A percentile compares a stretch with the other conserved stretches of the same genome.
phyloP scores from a whole-genome alignment of 2,113 vertebrate genomes.

The Protomyctophum bolini region DNA sequence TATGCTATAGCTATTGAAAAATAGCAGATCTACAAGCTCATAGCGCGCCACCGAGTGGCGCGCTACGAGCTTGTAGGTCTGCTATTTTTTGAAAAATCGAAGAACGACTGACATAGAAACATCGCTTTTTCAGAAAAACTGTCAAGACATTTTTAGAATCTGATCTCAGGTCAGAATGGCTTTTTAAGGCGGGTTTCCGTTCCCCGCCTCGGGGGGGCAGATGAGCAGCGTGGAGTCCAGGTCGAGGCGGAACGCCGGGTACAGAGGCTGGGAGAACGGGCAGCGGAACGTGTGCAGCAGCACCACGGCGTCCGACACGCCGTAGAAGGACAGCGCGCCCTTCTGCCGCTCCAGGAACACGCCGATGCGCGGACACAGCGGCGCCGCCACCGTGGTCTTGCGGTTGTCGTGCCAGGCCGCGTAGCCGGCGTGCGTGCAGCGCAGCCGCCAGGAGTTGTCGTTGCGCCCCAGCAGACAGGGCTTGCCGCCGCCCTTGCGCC shows the following conservation, averaged over 20 bases:
- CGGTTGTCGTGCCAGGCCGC: conserved; percentile 77
- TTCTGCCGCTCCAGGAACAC: conserved; percentile 72
- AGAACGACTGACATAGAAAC: too few species aligned
- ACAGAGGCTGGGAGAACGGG: conserved; percentile 70
- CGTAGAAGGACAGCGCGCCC: conserved; percentile 73
- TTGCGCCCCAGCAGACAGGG: conserved; percentile 75
- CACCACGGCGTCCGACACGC: conserved; percentile 61
- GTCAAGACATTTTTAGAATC: too few species aligned
- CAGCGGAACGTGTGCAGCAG: conserved; percentile 74
- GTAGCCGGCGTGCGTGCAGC: conserved; percentile 70
- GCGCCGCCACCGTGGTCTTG: conserved; percentile 71
- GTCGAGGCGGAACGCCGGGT: conserved; percentile 75
- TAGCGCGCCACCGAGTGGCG: too few species aligned
- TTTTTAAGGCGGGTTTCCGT: conserved; percentile 13
- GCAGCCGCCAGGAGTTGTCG: conserved; percentile 73
- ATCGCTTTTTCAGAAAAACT: too few species aligned
- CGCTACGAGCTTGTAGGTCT: too few species aligned
- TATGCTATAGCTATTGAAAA: too few species aligned
- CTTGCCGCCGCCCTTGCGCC: conserved; percentile 68
- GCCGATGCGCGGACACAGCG: conserved; percentile 67
- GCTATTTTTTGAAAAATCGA: too few species aligned
- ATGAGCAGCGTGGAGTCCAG: conserved; percentile 73
- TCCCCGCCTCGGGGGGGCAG: conserved; percentile 49
- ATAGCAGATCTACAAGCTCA: too few species aligned
- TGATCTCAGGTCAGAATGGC: too few species aligned